Evolutionary conservation across 92 coral and sea anemone species (phyloP), one percentile per base, ranked within the genome.

Genomic region (Epizoanthus illoricatus): DNA sequence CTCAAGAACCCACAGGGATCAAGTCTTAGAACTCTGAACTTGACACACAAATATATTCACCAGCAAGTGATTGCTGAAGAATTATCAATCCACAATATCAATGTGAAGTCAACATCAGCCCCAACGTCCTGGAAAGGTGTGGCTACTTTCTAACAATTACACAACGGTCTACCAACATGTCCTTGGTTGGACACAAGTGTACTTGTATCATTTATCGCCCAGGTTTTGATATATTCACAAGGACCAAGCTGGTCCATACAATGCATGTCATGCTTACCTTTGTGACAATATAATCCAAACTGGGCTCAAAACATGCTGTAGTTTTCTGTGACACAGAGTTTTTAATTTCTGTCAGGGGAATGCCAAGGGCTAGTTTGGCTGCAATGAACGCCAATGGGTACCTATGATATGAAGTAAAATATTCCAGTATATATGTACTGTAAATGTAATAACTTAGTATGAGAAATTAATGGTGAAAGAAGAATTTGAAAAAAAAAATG

Each of bases 341-440:
- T 86, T 86, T 93, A 43, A 96, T 96, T 7, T 96, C 92, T 11
- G 99, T 95, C 15, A 96, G 90, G 54, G 93, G 90, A 36, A 96
- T 87, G 52, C 99, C 99, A 28, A 96, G 98, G 4, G 98, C 87
- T 23, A 96, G 88, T 69, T 96, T 96, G 24, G 99, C 99, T 28
- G 99, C 99, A 69, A 96, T 96, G 87, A 93, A 94, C 7, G 99
- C 99, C 87, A 96, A 71, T 8, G 99, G 99, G 81, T 96, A 96
- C 11, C 99, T 96, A 74, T 49, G 75, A 28, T 65, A 21, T 18
- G 21, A 4, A 40, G 18, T 55, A 42, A 66, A n/a, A 41, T 59
- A 28, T 49, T 17, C 20, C 10, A 45, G 59, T 47, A 20, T 45
- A 81, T 47, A 33, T 5, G 58, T 42, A 13, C 5, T 15, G 20